Evolutionary conservation across 2,113 vertebrate species (phyloP).

Genomic region (Crocuta crocuta): DNA sequence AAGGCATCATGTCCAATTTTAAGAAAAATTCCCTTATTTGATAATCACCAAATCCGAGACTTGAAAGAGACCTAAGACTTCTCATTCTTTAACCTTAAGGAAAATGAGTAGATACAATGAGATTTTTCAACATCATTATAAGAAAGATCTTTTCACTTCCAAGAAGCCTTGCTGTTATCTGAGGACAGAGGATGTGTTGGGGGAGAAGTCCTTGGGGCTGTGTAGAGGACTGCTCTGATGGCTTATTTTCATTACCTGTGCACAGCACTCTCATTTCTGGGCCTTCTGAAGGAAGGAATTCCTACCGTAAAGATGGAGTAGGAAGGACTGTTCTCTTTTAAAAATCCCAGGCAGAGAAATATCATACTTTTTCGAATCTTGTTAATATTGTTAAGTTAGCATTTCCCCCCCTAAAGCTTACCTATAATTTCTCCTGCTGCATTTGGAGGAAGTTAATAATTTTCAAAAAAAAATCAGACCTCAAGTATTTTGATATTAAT

Average conservation of each 20-base stretch:
- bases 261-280: neutral
- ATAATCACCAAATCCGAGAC: neutral
- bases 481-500: neutral
- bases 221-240: neutral
- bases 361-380: neutral
- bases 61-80: constrained; percentile 34
- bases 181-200: neutral
- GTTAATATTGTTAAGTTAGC: neutral
- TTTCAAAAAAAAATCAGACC: neutral
- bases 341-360: neutral
- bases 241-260: neutral
- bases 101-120: neutral
- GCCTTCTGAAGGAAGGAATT: neutral
- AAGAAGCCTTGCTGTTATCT: neutral
- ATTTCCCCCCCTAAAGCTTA: neutral
- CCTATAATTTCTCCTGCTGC: neutral
- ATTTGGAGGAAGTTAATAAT: constrained; percentile 19
- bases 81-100: neutral
- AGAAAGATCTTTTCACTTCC: constrained; percentile 25
- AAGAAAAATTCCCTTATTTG: neutral
- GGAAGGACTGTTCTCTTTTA: neutral
- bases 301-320: neutral
- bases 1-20: neutral
- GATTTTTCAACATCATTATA: neutral
- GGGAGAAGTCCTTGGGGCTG: neutral